A percentile compares a stretch with the other conserved stretches of the same genome.
These are phyloP conservation scores for Mamestra configurata DNA, from an alignment of 1,140 invertebrate genomes.

Conservation along the genomic window DNA sequence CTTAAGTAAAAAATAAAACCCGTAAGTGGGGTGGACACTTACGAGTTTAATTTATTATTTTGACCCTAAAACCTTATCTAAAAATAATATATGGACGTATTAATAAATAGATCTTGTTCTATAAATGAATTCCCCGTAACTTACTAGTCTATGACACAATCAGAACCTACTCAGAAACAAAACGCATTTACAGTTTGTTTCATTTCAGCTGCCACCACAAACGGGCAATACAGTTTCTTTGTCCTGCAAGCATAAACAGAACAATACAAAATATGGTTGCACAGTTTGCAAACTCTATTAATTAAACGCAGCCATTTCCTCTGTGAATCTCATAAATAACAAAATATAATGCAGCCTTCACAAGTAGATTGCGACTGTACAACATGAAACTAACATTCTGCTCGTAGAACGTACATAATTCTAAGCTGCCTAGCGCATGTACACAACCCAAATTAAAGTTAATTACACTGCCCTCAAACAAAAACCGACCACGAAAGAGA, in stretches of 20 bases:
- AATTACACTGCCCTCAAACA: slow-evolving; percentile 13
- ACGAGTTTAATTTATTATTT: too few relatives aligned
- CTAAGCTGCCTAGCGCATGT: slow-evolving; percentile 34
- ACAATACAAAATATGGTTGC: slow-evolving; percentile 2
- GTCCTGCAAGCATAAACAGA: background rate
- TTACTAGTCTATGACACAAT: too few relatives aligned
- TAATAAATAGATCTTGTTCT: too few relatives aligned
- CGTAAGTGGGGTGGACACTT: too few relatives aligned
- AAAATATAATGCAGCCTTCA: slow-evolving; percentile 45
- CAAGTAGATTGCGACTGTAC: slow-evolving; percentile 24
- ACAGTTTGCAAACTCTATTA: slow-evolving; percentile 25
- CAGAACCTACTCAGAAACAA: too few relatives aligned
- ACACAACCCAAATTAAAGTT: slow-evolving; percentile 27
- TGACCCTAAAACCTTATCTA: too few relatives aligned
- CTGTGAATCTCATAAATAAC: slow-evolving; percentile 36
- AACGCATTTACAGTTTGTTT: background rate
- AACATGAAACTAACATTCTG: slow-evolving; percentile 22
- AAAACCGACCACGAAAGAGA: slow-evolving; percentile 6
- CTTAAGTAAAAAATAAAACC: too few relatives aligned
- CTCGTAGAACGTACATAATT: slow-evolving; percentile 5
- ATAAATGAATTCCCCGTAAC: too few relatives aligned
- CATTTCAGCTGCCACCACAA: background rate
- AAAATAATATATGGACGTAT: too few relatives aligned
- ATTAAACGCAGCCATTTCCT: slow-evolving; percentile 38
- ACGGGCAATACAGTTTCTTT: background rate